A percentile compares a stretch with the other conserved stretches of the same genome.
Conservation (phyloP, 1,140 invertebrate species). For the Drosophila ambigua region DNA sequence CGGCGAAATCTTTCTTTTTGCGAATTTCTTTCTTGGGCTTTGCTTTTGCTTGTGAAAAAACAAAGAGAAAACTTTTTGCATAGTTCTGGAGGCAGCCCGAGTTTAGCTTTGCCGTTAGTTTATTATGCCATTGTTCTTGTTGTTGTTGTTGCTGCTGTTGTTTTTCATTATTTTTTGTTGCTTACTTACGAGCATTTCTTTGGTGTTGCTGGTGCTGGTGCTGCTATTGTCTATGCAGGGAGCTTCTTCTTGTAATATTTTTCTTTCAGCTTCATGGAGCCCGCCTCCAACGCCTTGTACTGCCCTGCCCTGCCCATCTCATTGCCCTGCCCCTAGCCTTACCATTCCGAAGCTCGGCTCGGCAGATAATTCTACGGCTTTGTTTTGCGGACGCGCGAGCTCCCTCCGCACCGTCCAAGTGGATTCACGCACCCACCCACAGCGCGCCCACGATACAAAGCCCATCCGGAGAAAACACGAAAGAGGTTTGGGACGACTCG, state of each 20-base stretch:
- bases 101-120: constrained; percentile 63
- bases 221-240: constrained; percentile 60
- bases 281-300: too few species aligned
- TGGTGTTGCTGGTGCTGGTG: constrained; percentile 57
- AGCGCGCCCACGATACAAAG: constrained; percentile 57
- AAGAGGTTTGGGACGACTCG: constrained; percentile 69
- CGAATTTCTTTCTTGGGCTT: constrained; percentile 10
- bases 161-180: constrained; percentile 10
- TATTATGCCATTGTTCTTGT: constrained; percentile 71
- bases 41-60: too few species aligned
- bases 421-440: constrained; percentile 51
- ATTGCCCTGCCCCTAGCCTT: too few species aligned
- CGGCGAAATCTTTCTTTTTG: constrained; percentile 15
- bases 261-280: constrained; percentile 9
- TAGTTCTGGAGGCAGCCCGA: constrained; percentile 44
- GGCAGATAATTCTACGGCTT: constrained; percentile 64
- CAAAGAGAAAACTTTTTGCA: constrained; percentile 53
- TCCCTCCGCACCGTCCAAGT: constrained; percentile 51
- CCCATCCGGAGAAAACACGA: constrained; percentile 71
- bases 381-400: constrained; percentile 62
- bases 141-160: constrained; percentile 40
- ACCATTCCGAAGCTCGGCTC: constrained; percentile 1
- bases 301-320: too few species aligned
- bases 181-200: constrained; percentile 18
- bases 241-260: constrained; percentile 64